These are phyloP conservation scores for Diplazon laetatorius DNA, from an alignment of 2,888 invertebrate species.

Conservation along the genomic window DNA sequence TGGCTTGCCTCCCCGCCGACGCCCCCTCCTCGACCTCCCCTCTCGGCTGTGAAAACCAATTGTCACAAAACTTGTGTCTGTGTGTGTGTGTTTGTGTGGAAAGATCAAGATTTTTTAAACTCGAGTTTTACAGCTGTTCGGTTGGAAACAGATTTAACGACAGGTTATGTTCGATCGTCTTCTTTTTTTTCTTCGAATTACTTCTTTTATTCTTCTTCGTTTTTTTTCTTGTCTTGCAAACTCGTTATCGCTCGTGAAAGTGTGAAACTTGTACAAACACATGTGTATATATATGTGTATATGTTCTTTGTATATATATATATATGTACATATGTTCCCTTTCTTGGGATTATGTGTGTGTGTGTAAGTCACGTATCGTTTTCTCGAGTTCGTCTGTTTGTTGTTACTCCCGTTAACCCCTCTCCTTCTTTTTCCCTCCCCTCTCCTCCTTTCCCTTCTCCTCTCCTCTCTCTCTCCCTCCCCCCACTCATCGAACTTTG, in stretches of 20 bases:
- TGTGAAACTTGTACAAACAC: neutral
- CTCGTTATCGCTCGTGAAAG: constrained; percentile 12
- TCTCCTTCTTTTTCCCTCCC: too few species aligned
- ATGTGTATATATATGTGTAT: neutral
- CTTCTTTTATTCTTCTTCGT: neutral
- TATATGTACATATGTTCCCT: too few species aligned
- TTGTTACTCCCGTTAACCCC: constrained; percentile 38
- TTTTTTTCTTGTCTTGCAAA: neutral
- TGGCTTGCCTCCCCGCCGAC: constrained; percentile 3
- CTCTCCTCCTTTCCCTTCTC: too few species aligned
- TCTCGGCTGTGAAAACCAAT: too few species aligned
- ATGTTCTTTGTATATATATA: too few species aligned
- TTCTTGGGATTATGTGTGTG: too few species aligned
- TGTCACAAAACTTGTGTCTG: too few species aligned
- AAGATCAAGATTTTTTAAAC: constrained; percentile 39
- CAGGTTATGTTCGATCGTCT: neutral
- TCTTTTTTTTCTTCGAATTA: neutral
- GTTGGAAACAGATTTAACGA: constrained; percentile 4
- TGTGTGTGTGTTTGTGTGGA: too few species aligned
- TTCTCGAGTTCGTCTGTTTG: constrained; percentile 44
- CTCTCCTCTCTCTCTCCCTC: too few species aligned
- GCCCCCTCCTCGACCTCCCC: constrained; percentile 7
- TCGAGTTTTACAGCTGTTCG: constrained; percentile 50
- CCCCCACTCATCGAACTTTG: too few species aligned
- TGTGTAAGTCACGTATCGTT: constrained; percentile 14